These are phyloP conservation scores for Notiomystis cincta DNA, from an alignment of 2,113 vertebrate genomes.

Conservation along the genomic window DNA sequence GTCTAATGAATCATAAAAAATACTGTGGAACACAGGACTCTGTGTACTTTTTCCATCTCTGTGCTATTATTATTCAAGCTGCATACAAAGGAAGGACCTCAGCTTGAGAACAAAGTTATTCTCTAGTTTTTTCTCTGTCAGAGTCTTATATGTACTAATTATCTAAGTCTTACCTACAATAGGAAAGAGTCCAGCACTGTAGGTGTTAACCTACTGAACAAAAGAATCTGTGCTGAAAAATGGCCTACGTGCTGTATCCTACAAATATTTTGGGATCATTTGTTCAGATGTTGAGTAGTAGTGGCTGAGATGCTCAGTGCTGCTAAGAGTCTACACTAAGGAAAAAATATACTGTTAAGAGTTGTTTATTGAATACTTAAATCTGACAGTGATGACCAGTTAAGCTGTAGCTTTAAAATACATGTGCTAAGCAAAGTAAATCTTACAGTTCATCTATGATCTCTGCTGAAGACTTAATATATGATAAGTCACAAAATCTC, in stretches of 20 bases:
- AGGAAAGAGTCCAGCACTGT: background rate
- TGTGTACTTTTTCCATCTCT: background rate
- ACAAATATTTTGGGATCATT: background rate
- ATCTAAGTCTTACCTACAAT: background rate
- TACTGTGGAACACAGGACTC: background rate
- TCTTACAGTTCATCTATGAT: background rate
- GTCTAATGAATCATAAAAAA: background rate
- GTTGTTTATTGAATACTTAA: background rate
- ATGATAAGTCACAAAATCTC: background rate
- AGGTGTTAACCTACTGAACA: background rate
- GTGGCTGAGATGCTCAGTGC: background rate
- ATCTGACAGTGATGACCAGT: background rate
- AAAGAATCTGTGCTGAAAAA: background rate
- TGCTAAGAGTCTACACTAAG: background rate
- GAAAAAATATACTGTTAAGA: background rate
- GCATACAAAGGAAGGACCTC: background rate
- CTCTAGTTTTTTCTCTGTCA: background rate
- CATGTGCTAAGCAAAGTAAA: background rate
- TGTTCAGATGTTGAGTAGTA: background rate
- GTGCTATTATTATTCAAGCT: background rate
- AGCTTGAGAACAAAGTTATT: background rate
- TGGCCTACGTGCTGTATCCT: fast-evolving
- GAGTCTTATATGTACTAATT: background rate
- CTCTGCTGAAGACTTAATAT: background rate
- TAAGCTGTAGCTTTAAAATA: background rate